phyloP scores from a whole-genome alignment of 1,140 invertebrate species.

The Glossosoma conforme region DNA sequence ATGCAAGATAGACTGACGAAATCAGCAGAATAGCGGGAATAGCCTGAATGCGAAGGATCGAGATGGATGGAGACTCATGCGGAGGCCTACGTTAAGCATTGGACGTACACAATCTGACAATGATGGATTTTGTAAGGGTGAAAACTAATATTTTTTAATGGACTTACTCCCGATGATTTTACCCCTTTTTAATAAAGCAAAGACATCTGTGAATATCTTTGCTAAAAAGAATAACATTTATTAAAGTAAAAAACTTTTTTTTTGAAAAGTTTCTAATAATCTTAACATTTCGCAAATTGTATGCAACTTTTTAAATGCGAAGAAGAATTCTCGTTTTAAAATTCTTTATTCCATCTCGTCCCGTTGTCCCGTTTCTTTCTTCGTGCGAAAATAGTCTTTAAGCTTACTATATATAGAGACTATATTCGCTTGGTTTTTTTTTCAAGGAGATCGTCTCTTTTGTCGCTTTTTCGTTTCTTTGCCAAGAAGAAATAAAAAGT shows the following conservation, averaged over 20 bases:
- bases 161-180: no score
- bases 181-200: conserved; percentile 8
- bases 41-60: no score
- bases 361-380: no score
- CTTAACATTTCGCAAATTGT: not conserved
- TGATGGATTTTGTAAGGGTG: no score
- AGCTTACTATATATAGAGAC: not conserved
- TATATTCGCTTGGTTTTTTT: not conserved
- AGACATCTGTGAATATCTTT: conserved; percentile 27
- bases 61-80: no score
- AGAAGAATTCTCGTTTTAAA: conserved; percentile 23
- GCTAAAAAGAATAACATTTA: conserved; percentile 29
- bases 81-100: no score
- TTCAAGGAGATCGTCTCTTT: not conserved
- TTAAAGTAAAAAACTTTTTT: conserved; percentile 22
- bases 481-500: conserved; percentile 30
- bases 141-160: no score
- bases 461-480: not conserved
- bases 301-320: conserved; percentile 28
- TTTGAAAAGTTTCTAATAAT: not conserved
- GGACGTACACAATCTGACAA: no score
- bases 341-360: no score
- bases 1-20: no score
- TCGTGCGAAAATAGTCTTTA: conserved; percentile 7
- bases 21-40: no score